Evolutionary conservation across 2,113 vertebrate species (phyloP), one percentile per base, ranked within the genome.

Genomic region (Pluvialis apricaria): DNA sequence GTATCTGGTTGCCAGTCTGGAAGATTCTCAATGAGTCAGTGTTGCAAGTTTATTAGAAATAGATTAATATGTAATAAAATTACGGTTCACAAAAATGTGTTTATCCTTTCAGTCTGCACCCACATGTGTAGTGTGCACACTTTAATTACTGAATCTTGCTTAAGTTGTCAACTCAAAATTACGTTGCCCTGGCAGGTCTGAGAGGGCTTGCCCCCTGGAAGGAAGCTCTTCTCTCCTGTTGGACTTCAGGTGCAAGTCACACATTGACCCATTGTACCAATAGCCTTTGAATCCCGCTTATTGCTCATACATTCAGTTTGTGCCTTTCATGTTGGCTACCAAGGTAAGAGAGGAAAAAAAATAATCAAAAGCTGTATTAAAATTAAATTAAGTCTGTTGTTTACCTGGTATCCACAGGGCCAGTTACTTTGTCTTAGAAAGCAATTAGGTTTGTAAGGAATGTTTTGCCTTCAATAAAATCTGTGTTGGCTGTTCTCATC

Each of bases 151-250:
- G 16, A 86, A 57, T 13, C 21, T 73, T 65, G 13, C 38, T 78
- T 55, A 21, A 47, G 17, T 52, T 80, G 88, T 76, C 21, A 28
- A 5, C 18, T 60, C 13, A 68, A n/a, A 76, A 42, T 60, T 58
- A 34, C 7, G 29, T 66, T 6, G 8, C 2, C 3, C 3, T 62
- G 11, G 11, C 24, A 42, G 24, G 8, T 49, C 3, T 1, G 26
- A 19, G 16, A 51, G 29, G 40, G 9, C 17, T 87, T 89, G 90
- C 13, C 24, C 21, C 55, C n/a, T 87, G n/a, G 21, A 72, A 68
- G 34, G 28, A 80, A 76, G 29, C 25, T 77, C 7, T 81, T 36
- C 34, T 54, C 21, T 64, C 45, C 42, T 49, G 9, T 58, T 24
- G 17, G n/a, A 25, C 29, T 61, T 91, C n/a, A 86, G 65, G 25